A percentile compares a stretch with the other conserved stretches of the same genome.
Evolutionary conservation across 2,113 vertebrate genomes (phyloP).

Genomic region (Potamarius usumacintae): DNA sequence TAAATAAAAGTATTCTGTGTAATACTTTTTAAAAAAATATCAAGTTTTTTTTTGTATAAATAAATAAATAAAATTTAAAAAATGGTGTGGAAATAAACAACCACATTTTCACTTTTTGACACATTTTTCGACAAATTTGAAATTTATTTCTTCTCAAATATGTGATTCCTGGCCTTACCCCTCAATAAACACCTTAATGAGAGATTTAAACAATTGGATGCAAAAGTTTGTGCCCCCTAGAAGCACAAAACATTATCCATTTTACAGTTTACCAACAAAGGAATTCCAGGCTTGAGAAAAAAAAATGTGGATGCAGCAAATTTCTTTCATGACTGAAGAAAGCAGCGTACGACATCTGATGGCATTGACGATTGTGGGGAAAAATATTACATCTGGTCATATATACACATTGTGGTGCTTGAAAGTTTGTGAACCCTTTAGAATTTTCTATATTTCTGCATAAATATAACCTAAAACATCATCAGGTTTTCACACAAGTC

Average conservation of each 20-base stretch:
- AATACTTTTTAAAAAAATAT: too few relatives aligned
- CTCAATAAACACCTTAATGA: neutral
- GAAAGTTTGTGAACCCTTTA: too few relatives aligned
- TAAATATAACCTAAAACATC: too few relatives aligned
- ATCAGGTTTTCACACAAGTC: too few relatives aligned
- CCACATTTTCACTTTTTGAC: neutral
- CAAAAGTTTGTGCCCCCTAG: neutral
- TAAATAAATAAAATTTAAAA: too few relatives aligned
- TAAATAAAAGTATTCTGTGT: too few relatives aligned
- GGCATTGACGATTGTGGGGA: neutral
- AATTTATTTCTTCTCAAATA: neutral
- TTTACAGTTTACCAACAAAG: neutral
- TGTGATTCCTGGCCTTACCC: neutral
- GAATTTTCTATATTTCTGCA: too few relatives aligned
- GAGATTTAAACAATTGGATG: neutral
- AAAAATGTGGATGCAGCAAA: neutral
- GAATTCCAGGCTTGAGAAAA: neutral
- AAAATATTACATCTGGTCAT: neutral
- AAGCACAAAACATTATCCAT: too few relatives aligned
- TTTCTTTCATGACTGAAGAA: neutral
- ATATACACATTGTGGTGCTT: too few relatives aligned
- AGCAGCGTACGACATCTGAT: neutral
- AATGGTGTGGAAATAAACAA: too few relatives aligned
- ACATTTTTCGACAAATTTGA: neutral
- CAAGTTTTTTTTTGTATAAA: too few relatives aligned